Evolutionary conservation across 2,888 invertebrate genomes (phyloP).

Genomic region (Punctoribates punctum): DNA sequence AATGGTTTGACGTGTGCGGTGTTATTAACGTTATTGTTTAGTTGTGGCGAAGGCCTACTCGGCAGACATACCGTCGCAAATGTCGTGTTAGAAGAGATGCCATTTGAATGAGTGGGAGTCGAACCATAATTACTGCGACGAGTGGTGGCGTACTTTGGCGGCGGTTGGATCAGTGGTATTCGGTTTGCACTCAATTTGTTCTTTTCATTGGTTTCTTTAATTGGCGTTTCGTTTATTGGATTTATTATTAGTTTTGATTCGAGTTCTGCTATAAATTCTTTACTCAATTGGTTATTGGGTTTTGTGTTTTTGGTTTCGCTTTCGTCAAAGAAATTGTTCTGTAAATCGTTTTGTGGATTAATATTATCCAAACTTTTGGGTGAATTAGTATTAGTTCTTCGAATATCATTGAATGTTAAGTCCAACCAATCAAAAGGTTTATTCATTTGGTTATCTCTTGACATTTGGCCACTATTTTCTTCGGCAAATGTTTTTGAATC

Average conservation of each 20-base stretch:
- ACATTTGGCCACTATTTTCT: background rate
- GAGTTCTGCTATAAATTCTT: slow-evolving; percentile 42
- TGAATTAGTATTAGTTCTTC: background rate
- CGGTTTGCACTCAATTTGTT: background rate
- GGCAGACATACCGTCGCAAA: slow-evolving; percentile 16
- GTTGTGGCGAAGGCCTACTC: background rate
- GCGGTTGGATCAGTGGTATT: slow-evolving; percentile 38
- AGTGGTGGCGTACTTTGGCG: slow-evolving; percentile 24
- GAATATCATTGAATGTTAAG: slow-evolving; percentile 23
- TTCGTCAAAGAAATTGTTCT: background rate
- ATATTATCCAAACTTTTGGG: background rate
- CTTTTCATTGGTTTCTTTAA: background rate
- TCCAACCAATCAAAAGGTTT: slow-evolving; percentile 36
- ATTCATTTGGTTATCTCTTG: background rate
- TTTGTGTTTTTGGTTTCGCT: background rate
- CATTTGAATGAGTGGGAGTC: background rate
- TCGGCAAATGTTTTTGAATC: background rate
- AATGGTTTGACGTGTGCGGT: slow-evolving; percentile 43
- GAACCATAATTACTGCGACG: background rate
- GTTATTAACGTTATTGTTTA: background rate
- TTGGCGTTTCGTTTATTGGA: background rate
- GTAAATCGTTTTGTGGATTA: background rate
- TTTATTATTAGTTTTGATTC: slow-evolving; percentile 39
- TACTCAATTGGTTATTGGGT: slow-evolving; percentile 27
- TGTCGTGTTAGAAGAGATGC: background rate